Evolutionary conservation across 2,888 invertebrate species (phyloP).

Genomic region (Parapristionchus giblindavisi): DNA sequence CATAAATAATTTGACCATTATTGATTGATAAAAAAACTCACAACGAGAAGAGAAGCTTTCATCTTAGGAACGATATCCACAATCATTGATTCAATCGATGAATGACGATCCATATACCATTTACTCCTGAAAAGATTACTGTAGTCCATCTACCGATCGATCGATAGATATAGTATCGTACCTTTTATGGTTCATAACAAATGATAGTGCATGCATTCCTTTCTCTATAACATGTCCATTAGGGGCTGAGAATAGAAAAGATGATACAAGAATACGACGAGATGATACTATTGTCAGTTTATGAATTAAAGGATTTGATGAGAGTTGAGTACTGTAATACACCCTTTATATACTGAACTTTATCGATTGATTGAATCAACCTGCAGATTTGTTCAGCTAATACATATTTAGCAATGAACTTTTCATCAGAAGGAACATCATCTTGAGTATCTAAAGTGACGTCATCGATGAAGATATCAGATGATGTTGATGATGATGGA

Average conservation of each 20-base stretch:
- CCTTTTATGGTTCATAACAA: conserved; percentile 55
- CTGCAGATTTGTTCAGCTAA: conserved; percentile 66
- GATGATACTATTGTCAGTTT: conserved; percentile 59
- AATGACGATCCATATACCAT: conserved; percentile 61
- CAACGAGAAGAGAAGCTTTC: conserved; percentile 53
- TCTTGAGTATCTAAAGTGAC: conserved; percentile 51
- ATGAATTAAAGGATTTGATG: conserved; percentile 60
- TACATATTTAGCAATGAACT: conserved; percentile 63
- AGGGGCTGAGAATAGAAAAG: conserved; percentile 59
- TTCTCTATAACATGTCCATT: conserved; percentile 42
- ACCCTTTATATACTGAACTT: neutral
- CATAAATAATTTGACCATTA: neutral
- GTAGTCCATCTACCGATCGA: neutral
- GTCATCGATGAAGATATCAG: conserved; percentile 28
- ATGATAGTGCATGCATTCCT: conserved; percentile 60
- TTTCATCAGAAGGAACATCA: conserved; percentile 58
- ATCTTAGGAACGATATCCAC: conserved; percentile 53
- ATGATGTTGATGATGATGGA: conserved; percentile 12
- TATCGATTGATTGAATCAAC: conserved; percentile 40
- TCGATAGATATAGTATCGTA: conserved; percentile 27
- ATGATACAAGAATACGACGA: conserved; percentile 55
- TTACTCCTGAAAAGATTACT: conserved; percentile 47
- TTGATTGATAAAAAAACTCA: conserved; percentile 37
- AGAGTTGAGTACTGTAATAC: conserved; percentile 52
- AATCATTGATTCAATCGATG: conserved; percentile 52